Evolutionary conservation across 2,797 vertebrate species (phyloP).

Genomic region (Acanthurus leucopareius): DNA sequence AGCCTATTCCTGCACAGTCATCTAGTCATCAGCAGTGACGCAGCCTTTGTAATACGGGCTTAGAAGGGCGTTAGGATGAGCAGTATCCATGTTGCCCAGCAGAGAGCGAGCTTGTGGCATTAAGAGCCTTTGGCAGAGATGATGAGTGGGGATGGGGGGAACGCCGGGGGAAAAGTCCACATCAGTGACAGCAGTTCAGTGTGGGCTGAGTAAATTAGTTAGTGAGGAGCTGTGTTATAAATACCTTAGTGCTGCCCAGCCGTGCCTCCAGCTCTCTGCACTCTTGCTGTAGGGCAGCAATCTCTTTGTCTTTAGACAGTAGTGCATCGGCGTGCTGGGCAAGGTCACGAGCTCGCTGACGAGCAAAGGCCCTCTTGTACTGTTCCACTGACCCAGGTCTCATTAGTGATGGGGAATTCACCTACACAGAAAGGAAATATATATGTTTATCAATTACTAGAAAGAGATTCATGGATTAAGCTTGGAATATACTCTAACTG

Average conservation of each 20-base stretch:
- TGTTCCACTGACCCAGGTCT: conserved; percentile 90
- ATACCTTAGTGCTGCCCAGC: conserved; percentile 90
- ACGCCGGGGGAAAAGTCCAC: not conserved
- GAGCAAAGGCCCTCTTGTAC: conserved; percentile 93
- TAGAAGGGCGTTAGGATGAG: conserved; percentile 55
- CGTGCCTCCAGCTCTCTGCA: conserved; percentile 91
- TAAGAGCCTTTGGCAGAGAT: not conserved
- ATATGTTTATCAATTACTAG: not conserved
- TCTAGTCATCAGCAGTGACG: conserved; percentile 70
- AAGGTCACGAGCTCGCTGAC: conserved; percentile 93
- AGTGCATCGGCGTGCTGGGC: conserved; percentile 94
- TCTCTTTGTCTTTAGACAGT: conserved; percentile 96
- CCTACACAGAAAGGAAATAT: conserved; percentile 78
- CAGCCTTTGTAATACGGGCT: conserved; percentile 65
- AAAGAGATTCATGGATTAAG: not conserved
- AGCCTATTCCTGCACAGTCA: conserved; percentile 74
- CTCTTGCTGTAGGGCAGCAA: conserved; percentile 91
- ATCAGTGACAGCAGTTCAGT: not conserved
- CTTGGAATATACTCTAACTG: not conserved
- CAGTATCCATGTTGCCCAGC: conserved; percentile 69
- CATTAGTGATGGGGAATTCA: conserved; percentile 88
- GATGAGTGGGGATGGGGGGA: not conserved
- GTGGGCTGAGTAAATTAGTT: not conserved
- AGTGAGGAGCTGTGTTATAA: not conserved
- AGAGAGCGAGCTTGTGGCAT: conserved; percentile 73